Base-by-base conservation (phyloP, 2,113 vertebrate genomes). In the Phasianus colchicus region DNA sequence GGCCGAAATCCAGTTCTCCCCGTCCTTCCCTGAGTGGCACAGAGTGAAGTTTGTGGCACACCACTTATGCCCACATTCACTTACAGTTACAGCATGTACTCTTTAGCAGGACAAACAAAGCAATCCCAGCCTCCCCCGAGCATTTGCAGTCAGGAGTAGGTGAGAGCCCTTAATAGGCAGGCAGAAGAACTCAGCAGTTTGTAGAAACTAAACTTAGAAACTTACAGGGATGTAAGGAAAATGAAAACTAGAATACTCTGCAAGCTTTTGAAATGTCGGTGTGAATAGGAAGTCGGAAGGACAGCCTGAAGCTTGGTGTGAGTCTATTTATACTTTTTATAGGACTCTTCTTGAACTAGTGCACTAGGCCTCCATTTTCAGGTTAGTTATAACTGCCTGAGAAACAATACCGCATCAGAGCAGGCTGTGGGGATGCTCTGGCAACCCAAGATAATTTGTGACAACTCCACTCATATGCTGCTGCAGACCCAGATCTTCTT, bases 11-110 rank as follows among this genome's bases (percentile, higher is more conserved):
- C 96, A 96, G 95, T 94, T 96, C 95, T 87, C 75, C 70, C 48
- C 74, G 92, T 95, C 78, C 84, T 93, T 89, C 87, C 55, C 55
- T 88, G 22, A 80, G 91, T 91, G 94, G 76, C 80, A 86, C 15
- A 0, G 61, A 90, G 83, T 69, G 88, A 95, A 86, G 95, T 92
- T 92, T 89, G 85, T 95, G 94, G 89, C 82, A 74, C 92, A 87
- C 92, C 38, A 83, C 75, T 94, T 93, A 91, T 93, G 78, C 87
- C 75, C 91, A 89, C 82, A 77, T 64, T 95, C 82, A 96, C 87
- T 94, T 94, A 43, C 15, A 43, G 96, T 96, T 94, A 96, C 95
- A 96, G 86, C 81, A 70, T 87, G 96, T 95, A 92, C 95, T 94
- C 64, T 58, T 87, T 92, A 87, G 75, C 91, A 93, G 30, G 3